Base-by-base conservation (phyloP, 2,113 vertebrate genomes). In the Setophaga coronata region DNA sequence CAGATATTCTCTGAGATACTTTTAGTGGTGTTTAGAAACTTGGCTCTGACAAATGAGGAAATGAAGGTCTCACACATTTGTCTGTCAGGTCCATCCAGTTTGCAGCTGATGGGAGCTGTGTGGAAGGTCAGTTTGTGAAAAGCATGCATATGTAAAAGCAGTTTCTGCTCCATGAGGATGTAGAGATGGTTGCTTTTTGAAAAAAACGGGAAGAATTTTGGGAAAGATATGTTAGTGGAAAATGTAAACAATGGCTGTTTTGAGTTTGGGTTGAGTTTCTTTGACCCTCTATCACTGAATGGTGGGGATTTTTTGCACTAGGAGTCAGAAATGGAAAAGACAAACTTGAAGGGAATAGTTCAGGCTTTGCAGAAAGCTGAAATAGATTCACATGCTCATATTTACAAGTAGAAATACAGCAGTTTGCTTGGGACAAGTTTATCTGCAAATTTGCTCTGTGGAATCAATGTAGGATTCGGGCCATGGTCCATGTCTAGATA, bases 11-110 rank as follows among this genome's bases (percentile, higher is more conserved):
- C 50, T 82, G 54, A 90, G 45, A 85, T 86, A 74, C 47, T 93
- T 92, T 90, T 74, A 96, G 56, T 67, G 40, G 38, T 73, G 33
- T 93, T 96, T 73, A 90, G 67, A 90, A 91, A 93, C 3, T 4
- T 53, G 45, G 23, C 19, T 89, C n/a, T 87, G 65, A 82, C 8
- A 91, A 60, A 79, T 20, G 43, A 74, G 21, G 24, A 69, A 92
- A 45, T 24, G 36, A 57, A 81, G 57, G 38, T 70, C 47, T 57
- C 4, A 60, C 17, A 64, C 56, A 34, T 89, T 78, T 56, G 10
- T 74, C 42, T 82, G 34, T 28, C 67, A 78, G 42, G 60, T 83
- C 33, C 43, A 33, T 60, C 48, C 56, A 73, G 42, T 62, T 77
- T 77, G 28, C 40, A 51, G 38, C 11, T 72, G 38, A 64, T 34